A percentile compares a stretch with the other conserved stretches of the same genome.
phyloP scores from a whole-genome alignment of 2,113 vertebrate genomes.

The Perognathus longimembris region DNA sequence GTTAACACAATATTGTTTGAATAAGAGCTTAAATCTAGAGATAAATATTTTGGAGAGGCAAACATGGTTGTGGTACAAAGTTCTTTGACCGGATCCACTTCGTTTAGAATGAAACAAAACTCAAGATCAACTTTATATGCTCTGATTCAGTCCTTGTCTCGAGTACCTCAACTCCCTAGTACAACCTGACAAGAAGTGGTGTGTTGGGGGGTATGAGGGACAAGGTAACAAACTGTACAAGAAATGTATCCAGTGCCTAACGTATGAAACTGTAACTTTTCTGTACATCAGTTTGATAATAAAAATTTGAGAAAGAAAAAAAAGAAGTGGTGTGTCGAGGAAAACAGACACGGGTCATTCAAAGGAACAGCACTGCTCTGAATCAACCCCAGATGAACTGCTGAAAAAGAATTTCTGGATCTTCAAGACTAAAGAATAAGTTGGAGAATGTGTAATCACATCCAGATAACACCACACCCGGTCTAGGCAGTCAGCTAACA shows the following conservation, averaged over 20 bases:
- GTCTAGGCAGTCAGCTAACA: conserved; percentile 11
- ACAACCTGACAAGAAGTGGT: background rate
- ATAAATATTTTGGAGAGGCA: conserved; percentile 13
- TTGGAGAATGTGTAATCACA: conserved; percentile 26
- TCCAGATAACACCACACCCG: conserved; percentile 28
- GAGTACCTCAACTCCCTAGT: conserved; percentile 15
- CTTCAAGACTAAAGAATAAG: conserved; percentile 32
- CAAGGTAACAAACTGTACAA: too few species aligned
- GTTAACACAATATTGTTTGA: conserved; percentile 23
- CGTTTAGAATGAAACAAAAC: conserved; percentile 43
- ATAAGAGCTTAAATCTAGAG: conserved; percentile 13
- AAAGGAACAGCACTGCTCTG: conserved; percentile 13
- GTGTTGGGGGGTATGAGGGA: too few species aligned
- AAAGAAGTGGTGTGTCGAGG: background rate
- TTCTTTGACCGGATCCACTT: conserved; percentile 36
- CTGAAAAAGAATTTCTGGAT: conserved; percentile 56
- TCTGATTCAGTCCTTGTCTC: background rate
- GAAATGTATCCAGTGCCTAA: too few species aligned
- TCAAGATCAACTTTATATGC: conserved; percentile 30
- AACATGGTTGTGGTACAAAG: background rate
- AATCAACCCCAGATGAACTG: conserved; percentile 45
- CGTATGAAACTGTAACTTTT: too few species aligned
- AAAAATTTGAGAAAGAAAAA: too few species aligned
- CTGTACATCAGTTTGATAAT: too few species aligned
- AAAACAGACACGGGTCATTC: conserved; percentile 3